Evolutionary conservation across 2,797 vertebrate species (phyloP).

Genomic region (Meriones psammophilus): DNA sequence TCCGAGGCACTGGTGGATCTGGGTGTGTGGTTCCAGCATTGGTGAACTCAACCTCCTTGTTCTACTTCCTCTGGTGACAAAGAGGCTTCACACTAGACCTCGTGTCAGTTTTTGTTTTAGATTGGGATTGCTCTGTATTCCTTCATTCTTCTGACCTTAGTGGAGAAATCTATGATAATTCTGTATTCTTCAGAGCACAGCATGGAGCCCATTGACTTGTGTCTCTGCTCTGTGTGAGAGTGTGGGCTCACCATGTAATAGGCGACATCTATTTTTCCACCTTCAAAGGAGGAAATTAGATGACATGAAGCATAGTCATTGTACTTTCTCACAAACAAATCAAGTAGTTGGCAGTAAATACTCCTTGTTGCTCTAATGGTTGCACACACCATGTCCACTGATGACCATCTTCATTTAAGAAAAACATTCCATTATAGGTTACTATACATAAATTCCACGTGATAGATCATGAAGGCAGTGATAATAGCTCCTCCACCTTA

Average conservation of each 20-base stretch:
- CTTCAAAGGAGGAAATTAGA: neutral
- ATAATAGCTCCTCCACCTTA: neutral
- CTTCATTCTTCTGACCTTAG: neutral
- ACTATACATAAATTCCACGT: neutral
- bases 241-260: neutral
- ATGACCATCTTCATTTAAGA: neutral
- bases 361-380: neutral
- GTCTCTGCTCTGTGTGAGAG: neutral
- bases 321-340: neutral
- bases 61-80: neutral
- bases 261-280: neutral
- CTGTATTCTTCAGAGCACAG: neutral
- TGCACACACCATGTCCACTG: neutral
- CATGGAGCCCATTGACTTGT: neutral
- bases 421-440: neutral
- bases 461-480: neutral
- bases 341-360: neutral
- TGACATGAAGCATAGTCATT: neutral
- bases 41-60: rapidly evolving
- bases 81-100: neutral
- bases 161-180: neutral
- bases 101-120: neutral
- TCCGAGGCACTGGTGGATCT: neutral
- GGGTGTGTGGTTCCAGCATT: neutral
- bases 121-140: neutral